Evolutionary conservation across 23 tunicate genomes (phyloP).

Genomic region (Phallusia fumigata): DNA sequence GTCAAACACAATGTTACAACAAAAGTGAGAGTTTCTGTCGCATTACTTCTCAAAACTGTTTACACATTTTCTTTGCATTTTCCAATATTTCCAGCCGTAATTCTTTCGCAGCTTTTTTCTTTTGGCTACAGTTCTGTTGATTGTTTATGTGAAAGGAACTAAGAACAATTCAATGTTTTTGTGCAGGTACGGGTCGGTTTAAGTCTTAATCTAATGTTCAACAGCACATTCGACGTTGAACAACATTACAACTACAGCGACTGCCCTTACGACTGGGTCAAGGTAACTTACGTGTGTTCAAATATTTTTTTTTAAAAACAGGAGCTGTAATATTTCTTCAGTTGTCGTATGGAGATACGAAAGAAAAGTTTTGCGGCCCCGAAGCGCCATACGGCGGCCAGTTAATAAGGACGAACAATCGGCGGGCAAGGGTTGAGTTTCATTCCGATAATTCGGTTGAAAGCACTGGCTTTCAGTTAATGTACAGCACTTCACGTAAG

Average conservation of each 20-base stretch:
- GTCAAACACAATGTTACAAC: too few species aligned
- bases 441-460: constrained; percentile 65
- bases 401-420: constrained; percentile 24
- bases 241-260: constrained; percentile 35
- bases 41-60: not conserved
- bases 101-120: too few species aligned
- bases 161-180: too few species aligned
- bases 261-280: constrained; percentile 78
- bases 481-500: constrained; percentile 46
- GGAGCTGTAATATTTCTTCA: not conserved
- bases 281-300: constrained; percentile 21
- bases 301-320: not conserved
- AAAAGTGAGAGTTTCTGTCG: too few species aligned
- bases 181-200: constrained; percentile 49
- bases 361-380: constrained; percentile 39
- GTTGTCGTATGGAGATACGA: constrained; percentile 31
- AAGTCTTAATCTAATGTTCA: constrained; percentile 33
- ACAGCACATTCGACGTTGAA: constrained; percentile 42
- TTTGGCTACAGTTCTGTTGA: too few species aligned
- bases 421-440: constrained; percentile 40
- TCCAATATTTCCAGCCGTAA: too few species aligned
- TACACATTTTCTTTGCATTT: not conserved
- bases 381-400: constrained; percentile 30
- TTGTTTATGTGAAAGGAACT: too few species aligned
- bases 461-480: constrained; percentile 46